These are phyloP conservation scores for Alouatta palliata DNA, from an alignment of 2,113 vertebrate species.

Conservation along the genomic window DNA sequence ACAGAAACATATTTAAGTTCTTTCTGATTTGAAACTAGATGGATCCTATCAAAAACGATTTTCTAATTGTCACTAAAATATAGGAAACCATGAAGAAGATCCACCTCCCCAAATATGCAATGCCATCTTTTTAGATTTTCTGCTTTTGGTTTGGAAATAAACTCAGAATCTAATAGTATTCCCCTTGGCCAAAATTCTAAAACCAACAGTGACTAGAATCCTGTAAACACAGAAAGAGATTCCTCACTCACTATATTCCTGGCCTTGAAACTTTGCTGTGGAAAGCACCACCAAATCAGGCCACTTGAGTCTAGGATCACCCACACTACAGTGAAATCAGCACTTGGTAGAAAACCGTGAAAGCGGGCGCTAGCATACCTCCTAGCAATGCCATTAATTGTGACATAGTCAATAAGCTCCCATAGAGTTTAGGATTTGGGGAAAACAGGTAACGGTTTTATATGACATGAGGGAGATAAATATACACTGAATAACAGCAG, in stretches of 20 bases:
- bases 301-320: not conserved
- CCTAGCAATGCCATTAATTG: not conserved
- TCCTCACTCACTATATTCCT: not conserved
- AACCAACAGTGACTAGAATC: not conserved
- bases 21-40: not conserved
- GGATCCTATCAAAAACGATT: not conserved
- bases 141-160: constrained; percentile 56
- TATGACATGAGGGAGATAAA: not conserved
- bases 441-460: constrained; percentile 33
- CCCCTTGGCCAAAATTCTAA: constrained; percentile 17
- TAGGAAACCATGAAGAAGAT: constrained; percentile 1
- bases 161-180: not conserved
- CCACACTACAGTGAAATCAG: not conserved
- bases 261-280: not conserved
- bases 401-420: not conserved
- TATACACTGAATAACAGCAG: not conserved
- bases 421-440: not conserved
- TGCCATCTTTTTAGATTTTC: not conserved
- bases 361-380: not conserved
- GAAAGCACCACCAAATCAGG: not conserved
- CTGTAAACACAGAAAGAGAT: not conserved
- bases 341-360: not conserved
- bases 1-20: not conserved
- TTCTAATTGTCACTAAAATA: not conserved
- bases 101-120: not conserved